Percentiles rank a stretch among this genome's conserved stretches.
phyloP scores from a whole-genome alignment of 2,113 vertebrate species.

The Tenrec ecaudatus region DNA sequence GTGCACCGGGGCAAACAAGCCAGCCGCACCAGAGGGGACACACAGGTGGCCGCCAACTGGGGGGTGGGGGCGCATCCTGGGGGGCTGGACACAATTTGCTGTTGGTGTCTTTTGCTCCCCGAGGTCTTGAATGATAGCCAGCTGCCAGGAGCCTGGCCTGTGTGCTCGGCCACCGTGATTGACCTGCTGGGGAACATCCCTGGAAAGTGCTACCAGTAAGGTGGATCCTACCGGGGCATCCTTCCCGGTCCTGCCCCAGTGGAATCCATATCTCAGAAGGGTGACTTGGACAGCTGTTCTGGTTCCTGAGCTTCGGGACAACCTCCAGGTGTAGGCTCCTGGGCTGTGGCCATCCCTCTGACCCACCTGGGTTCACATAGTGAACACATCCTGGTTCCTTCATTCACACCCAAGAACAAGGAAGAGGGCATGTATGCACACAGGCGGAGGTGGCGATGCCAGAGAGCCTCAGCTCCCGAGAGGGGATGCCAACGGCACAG shows the following conservation, averaged over 20 bases:
- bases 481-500: background rate
- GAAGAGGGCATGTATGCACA: background rate
- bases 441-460: no score
- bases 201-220: background rate
- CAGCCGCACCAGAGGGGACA: background rate
- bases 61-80: no score
- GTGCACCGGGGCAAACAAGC: no score
- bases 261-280: background rate
- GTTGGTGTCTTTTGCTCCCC: background rate
- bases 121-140: background rate
- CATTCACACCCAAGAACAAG: no score
- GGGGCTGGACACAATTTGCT: background rate
- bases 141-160: background rate
- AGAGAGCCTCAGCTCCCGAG: background rate
- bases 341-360: background rate
- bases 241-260: background rate
- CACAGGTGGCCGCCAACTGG: background rate
- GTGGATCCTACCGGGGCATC: no score
- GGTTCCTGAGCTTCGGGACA: background rate
- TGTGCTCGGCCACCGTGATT: background rate
- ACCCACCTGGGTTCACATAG: background rate
- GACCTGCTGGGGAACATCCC: background rate
- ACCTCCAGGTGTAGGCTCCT: background rate
- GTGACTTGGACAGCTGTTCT: background rate
- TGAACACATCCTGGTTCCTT: background rate